Evolutionary conservation across 2,113 vertebrate genomes (phyloP).

Genomic region (Perccottus glenii): DNA sequence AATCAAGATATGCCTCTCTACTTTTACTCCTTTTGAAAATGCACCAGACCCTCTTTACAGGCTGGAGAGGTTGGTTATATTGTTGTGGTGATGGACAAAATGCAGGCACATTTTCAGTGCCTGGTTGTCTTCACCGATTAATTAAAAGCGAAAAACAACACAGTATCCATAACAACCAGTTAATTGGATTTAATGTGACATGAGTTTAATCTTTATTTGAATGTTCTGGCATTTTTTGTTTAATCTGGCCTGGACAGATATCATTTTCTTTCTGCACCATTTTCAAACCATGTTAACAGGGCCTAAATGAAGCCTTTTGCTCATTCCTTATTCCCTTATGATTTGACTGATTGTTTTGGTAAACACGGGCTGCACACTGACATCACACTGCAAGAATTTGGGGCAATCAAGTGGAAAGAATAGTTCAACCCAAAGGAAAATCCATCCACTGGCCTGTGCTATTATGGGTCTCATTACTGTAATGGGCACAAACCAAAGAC

Average conservation of each 20-base stretch:
- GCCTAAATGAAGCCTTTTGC: slow-evolving; percentile 10
- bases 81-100: not conserved
- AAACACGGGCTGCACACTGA: slow-evolving; percentile 35
- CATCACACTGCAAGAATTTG: slow-evolving; percentile 45
- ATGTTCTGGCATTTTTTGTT: not conserved
- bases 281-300: not conserved
- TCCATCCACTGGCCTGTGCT: slow-evolving; percentile 8
- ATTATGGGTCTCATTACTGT: slow-evolving; percentile 16
- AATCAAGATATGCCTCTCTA: too few relatives aligned
- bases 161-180: not conserved
- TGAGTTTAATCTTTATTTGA: too few relatives aligned
- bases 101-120: not conserved
- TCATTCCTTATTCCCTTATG: slow-evolving; percentile 21
- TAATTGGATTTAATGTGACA: too few relatives aligned
- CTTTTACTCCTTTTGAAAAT: too few relatives aligned
- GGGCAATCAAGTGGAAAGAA: slow-evolving; percentile 32
- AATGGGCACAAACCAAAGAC: not conserved
- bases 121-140: not conserved
- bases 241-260: not conserved
- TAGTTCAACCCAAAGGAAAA: slow-evolving; percentile 32
- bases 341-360: slow-evolving; percentile 28
- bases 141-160: not conserved
- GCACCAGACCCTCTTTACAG: too few relatives aligned
- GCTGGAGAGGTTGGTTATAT: not conserved
- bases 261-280: not conserved